Conservation (phyloP, 2,888 invertebrate species). For the Caenorhabditis sp. region DNA sequence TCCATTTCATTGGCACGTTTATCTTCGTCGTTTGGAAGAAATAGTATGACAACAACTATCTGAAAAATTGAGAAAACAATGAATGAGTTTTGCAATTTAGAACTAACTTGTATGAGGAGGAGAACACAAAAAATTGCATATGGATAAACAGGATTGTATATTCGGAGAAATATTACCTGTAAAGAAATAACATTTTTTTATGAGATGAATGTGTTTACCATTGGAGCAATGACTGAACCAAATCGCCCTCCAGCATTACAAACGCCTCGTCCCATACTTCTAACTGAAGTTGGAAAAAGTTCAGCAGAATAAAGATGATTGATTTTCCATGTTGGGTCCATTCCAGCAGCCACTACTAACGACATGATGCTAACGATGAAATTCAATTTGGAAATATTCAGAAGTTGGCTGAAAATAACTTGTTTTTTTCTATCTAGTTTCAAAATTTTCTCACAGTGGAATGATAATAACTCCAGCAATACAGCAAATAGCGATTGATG, state of each 20-base stretch:
- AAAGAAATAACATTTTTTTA: slow-evolving; percentile 1
- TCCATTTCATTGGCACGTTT: slow-evolving; percentile 36
- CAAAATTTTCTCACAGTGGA: slow-evolving; percentile 24
- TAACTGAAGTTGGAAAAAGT: slow-evolving; percentile 56
- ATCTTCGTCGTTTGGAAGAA: slow-evolving; percentile 30
- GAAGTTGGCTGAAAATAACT: slow-evolving; percentile 20
- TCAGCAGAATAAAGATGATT: slow-evolving; percentile 67
- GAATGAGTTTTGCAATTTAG: neutral
- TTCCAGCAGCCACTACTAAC: slow-evolving; percentile 49
- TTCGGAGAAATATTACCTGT: slow-evolving; percentile 54
- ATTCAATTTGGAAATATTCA: slow-evolving; percentile 4
- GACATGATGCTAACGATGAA: slow-evolving; percentile 42
- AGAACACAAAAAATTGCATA: slow-evolving; percentile 55
- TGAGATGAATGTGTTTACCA: slow-evolving; percentile 26
- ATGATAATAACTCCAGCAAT: slow-evolving; percentile 19
- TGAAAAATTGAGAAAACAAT: slow-evolving; percentile 13
- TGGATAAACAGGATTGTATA: slow-evolving; percentile 39
- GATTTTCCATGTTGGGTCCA: slow-evolving; percentile 69
- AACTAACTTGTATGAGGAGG: slow-evolving; percentile 51
- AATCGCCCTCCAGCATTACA: slow-evolving; percentile 61
- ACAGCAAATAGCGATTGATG: slow-evolving; percentile 48
- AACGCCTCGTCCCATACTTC: slow-evolving; percentile 66
- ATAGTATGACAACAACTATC: slow-evolving; percentile 19
- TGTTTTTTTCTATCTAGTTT: neutral
- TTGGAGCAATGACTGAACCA: slow-evolving; percentile 61